Conservation (phyloP, 2,888 invertebrate species). For the Azorinus chamasolen region DNA sequence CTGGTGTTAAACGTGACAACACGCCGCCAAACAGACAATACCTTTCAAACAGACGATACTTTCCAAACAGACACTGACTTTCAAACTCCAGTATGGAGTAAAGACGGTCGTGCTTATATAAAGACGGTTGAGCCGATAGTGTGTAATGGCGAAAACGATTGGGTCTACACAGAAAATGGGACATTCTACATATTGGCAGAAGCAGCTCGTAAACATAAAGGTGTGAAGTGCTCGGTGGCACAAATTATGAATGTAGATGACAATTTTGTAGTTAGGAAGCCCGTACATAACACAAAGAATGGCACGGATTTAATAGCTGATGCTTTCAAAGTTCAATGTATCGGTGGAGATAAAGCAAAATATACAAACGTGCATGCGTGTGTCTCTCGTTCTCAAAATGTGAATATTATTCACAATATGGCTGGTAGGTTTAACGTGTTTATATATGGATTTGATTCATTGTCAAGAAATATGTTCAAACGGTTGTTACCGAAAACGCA, state of each 20-base stretch:
- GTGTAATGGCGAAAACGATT: constrained; percentile 90
- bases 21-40: too few relatives aligned
- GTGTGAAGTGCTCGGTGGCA: constrained; percentile 88
- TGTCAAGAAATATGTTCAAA: constrained; percentile 91
- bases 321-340: constrained; percentile 82
- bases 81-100: constrained; percentile 90
- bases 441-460: constrained; percentile 95
- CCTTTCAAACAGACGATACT: too few relatives aligned
- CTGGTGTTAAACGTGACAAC: too few relatives aligned
- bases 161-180: constrained; percentile 92
- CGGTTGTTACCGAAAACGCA: constrained; percentile 82
- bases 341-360: constrained; percentile 82
- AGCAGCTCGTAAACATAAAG: constrained; percentile 86
- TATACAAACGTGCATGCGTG: constrained; percentile 91
- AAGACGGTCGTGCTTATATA: constrained; percentile 92
- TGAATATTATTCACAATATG: constrained; percentile 5
- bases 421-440: constrained; percentile 89
- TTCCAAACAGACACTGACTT: too few relatives aligned
- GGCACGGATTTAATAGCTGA: constrained; percentile 75
- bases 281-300: constrained; percentile 68
- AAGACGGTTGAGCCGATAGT: constrained; percentile 89
- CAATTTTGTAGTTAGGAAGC: constrained; percentile 62
- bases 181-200: constrained; percentile 88
- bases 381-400: constrained; percentile 75
- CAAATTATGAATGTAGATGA: constrained; percentile 84